Evolutionary conservation across 1,140 invertebrate species (phyloP), one percentile per base, ranked within the genome.

Genomic region (Limonius californicus): DNA sequence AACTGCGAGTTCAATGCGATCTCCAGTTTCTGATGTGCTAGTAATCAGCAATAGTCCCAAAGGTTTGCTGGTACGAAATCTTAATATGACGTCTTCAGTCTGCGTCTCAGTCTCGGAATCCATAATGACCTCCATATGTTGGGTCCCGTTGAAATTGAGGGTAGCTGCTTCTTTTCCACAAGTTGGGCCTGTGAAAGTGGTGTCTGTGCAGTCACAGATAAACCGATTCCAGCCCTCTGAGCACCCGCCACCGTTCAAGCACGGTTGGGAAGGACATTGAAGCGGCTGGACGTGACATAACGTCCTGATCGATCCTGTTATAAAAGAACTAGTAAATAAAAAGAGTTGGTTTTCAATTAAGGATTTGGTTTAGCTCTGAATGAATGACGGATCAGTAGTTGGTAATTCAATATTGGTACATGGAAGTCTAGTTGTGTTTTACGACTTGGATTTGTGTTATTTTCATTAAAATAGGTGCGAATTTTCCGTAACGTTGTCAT

Each of bases 161-260:
- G 90, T 96, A 9, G 90, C 87, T 14, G 94, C 90, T 74, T 95
- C 94, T 82, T 94, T 87, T 56, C 90, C 91, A 81, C 97, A 99
- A 1, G 89, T 96, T 0, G 92, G 89, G 35, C 97, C 97, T 0
- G 88, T 91, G 74, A 89, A 98, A 62, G 87, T 82, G 0, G 96
- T 98, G 3, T 84, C 83, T 7, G 92, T 89, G 77, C 97, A 99
- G 77, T 99, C 95, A 77, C 97, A 99, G 45, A 95, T 84, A 72
- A 95, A 95, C 64, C 96, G 84, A 78, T 98, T 97, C 94, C 96
- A 98, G 4, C 95, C 97, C 77, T 98, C 94, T 11, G 85, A 78
- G 78, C 97, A 99, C 21, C 82, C 78, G 11, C 95, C 95, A 14
- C 89, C 87, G 73, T 99, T 94, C 74, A 95, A 87, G 75, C 97